These are phyloP conservation scores for Plumapathes pennacea DNA, from an alignment of 92 coral and sea anemone species.

Conservation along the genomic window DNA sequence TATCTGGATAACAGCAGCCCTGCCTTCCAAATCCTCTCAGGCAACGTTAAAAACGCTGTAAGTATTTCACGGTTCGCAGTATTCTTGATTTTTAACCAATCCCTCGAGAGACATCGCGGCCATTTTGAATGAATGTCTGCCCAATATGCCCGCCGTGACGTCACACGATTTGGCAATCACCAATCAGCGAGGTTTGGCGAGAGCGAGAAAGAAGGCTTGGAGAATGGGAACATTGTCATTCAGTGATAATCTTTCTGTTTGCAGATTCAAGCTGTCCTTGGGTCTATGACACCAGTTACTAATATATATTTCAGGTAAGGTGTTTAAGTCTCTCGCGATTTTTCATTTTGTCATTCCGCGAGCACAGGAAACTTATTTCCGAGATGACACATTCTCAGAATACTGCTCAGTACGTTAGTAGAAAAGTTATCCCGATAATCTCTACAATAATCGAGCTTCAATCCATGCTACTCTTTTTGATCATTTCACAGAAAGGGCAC, in stretches of 20 bases:
- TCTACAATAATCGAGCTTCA: too few species aligned
- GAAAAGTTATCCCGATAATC: too few species aligned
- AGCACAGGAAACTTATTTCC: too few species aligned
- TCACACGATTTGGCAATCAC: too few species aligned
- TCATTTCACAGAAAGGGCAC: too few species aligned
- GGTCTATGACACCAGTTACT: slow-evolving; percentile 52
- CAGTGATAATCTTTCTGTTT: background rate
- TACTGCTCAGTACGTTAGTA: too few species aligned
- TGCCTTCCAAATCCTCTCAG: slow-evolving; percentile 70
- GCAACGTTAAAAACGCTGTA: slow-evolving; percentile 87
- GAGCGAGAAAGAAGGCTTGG: background rate
- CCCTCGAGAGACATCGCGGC: background rate
- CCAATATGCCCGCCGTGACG: background rate
- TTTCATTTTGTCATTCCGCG: too few species aligned
- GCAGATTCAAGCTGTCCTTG: slow-evolving; percentile 66
- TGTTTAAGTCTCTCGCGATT: background rate
- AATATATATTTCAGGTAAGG: slow-evolving; percentile 92
- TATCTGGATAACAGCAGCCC: slow-evolving; percentile 61
- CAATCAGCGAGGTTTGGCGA: too few species aligned
- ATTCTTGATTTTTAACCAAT: background rate
- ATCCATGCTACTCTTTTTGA: too few species aligned
- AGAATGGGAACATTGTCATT: background rate
- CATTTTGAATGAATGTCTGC: background rate
- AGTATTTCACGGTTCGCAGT: slow-evolving; percentile 14
- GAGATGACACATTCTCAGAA: too few species aligned